Evolutionary conservation across 2,888 invertebrate genomes (phyloP), one percentile per base, ranked within the genome.

Genomic region (Oxytorus armatus): DNA sequence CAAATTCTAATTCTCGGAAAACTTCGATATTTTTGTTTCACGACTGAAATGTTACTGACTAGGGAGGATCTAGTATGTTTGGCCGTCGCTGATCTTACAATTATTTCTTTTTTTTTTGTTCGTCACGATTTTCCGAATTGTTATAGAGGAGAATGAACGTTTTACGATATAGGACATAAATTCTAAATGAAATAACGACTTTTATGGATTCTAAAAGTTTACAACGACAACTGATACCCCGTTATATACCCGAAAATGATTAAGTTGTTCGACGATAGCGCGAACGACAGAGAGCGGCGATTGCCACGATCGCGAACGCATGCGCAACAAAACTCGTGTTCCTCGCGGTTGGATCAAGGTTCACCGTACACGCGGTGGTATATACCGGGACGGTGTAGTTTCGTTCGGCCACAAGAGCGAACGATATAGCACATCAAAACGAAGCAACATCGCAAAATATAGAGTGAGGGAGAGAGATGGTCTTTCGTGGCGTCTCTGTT

Each of bases 181-280:
- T n/a, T n/a, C n/a, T n/a, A n/a, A n/a, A n/a, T n/a, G n/a, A n/a
- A 23, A 51, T 51, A 18, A 21, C 53, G 68, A 69, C 55, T 61
- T 72, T 72, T 72, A 72, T 73, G 53, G 63, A 61, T 63, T 73
- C 61, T 61, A 63, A 63, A 73, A 53, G 49, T 42, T 63, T 39
- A 59, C 49, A 59, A 59, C 57, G 59, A 23, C 47, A 11, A 21
- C 14, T 59, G 70, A 69, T 55, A 44, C 33, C 59, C 25, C 25
- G 7, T 36, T 21, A 55, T 55, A 29, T 39, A 57, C 18, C 47
- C 39, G 23, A 69, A 78, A 74, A 74, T 74, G 69, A 74, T 79
- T 63, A 57, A 74, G 74, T 79, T 74, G 74, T 79, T 65, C 69
- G 57, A 39, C 33, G 70, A 57, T 57, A 70, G 70, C 29, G 63